Base-by-base conservation (phyloP, 2,797 vertebrate species). In the Mormyrops attenuatus region DNA sequence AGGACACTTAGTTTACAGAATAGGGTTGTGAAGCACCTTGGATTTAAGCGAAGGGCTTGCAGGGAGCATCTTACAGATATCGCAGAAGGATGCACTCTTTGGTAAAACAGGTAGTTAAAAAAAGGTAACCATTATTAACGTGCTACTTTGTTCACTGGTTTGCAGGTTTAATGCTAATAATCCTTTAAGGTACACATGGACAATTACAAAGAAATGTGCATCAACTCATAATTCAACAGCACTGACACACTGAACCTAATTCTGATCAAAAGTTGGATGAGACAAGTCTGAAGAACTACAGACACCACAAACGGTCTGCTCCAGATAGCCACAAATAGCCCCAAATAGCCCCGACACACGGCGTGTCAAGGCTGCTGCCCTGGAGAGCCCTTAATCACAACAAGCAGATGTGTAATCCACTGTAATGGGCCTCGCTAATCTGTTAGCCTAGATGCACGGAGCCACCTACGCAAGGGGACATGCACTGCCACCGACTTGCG, bases 351-450 rank as follows among this genome's bases (percentile, higher is more conserved):
- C 20, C 17, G 38, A 34, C 22, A 13, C 85, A 17, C 30, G 53
- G 53, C 11, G 22, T 30, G 9, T 87, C 34, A 17, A 44, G 53
- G 53, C 30, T 41, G 52, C 86, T n/a, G 44, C 82, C 38, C 57
- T 69, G 82, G 20, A 66, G 50, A 66, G 77, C 8, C 38, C 69
- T 90, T 85, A 88, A 84, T 90, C 73, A 85, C 41, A 85, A 26
- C 34, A 22, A 47, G 82, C 84, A 90, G 85, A 87, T 77, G 63
- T 22, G 63, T 13, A 55, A 86, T 90, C 73, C 89, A 82, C 66
- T 82, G 41, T 55, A 84, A 53, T 53, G 22, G 73, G 87, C 44
- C 57, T 55, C 20, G 44, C 22, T 89, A 44, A 85, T 66, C 55
- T 47, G 26, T 44, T 34, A 63, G 30, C 55, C 82, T 47, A 47